Evolutionary conservation across 2,113 vertebrate species (phyloP), one percentile per base, ranked within the genome.

Genomic region (Vanacampus margaritifer): DNA sequence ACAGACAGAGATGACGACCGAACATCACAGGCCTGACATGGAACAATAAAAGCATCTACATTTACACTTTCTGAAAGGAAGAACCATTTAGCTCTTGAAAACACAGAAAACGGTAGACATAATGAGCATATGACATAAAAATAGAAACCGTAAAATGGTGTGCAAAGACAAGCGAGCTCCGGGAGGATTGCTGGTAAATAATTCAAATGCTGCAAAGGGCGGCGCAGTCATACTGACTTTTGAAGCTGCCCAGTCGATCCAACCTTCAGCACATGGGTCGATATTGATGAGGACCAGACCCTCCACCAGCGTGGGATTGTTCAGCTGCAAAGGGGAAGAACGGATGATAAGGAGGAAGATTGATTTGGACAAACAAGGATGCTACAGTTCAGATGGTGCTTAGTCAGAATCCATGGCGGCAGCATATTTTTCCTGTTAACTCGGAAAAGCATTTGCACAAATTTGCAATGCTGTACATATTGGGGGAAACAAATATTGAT

Each of bases 231-330:
- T 9, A 53, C 84, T 67, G 57, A 97, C 96, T 93, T 99, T 99
- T 64, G 96, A 95, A 71, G 95, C 95, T 65, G 97, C 97, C 97
- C 97, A 98, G 87, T 99, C 96, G 35, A 98, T 97, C 97, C 97
- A 99, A 70, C 96, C 97, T 87, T 98, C 97, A 48, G 96, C 96
- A 65, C 95, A 98, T 0, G 96, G 95, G 89, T 98, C 95, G 3
- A 99, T 65, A 10, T 99, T 93, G 85, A 99, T 95, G 67, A 98
- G 94, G 73, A 98, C 93, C 13, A 99, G 91, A n/a, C 95, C 96
- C 80, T 99, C 97, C 54, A 97, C 95, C 35, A 98, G 81, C 28
- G 91, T 86, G 0, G 96, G 94, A 77, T 98, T 91, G 87, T 83
- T 95, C 73, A 99, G 92, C 97, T 99, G 90, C 28, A 62, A n/a